Percentiles rank a stretch among this genome's conserved stretches.
These are phyloP conservation scores for Ceyx melanurus DNA, from an alignment of 2,113 vertebrate species.

Conservation along the genomic window DNA sequence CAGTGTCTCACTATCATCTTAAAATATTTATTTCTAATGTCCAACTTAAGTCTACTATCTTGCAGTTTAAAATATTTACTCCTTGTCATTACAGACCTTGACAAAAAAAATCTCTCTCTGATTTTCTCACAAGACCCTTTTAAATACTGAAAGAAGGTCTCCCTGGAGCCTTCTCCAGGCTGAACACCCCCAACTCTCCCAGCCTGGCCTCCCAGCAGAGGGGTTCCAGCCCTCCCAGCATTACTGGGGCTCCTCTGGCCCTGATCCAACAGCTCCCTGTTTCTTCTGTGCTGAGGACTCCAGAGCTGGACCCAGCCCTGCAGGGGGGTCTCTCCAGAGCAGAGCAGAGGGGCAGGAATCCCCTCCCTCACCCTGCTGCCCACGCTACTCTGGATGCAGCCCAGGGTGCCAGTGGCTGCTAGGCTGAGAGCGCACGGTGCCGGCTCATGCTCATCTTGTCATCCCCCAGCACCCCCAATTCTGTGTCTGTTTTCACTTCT, in stretches of 20 bases:
- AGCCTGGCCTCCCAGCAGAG: no score
- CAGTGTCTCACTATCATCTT: background rate
- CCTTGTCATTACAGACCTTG: background rate
- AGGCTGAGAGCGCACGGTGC: accelerated
- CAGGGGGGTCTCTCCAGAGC: background rate
- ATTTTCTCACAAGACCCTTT: background rate
- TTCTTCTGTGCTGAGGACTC: no score
- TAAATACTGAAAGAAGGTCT: no score
- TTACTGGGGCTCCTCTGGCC: no score
- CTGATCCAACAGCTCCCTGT: no score
- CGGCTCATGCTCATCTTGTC: accelerated
- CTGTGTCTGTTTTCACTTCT: background rate
- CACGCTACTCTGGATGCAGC: background rate
- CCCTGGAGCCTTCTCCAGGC: no score
- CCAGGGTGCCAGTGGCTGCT: background rate
- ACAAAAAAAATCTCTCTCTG: background rate
- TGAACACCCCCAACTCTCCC: no score
- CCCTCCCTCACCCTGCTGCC: background rate
- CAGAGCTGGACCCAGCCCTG: no score
- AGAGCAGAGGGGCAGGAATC: background rate
- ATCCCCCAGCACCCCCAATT: background rate
- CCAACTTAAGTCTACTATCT: background rate
- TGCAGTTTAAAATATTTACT: background rate
- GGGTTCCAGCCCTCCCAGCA: no score
- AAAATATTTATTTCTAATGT: background rate